These are phyloP conservation scores for Meganola albula DNA, from an alignment of 2,888 invertebrate species.

Conservation along the genomic window DNA sequence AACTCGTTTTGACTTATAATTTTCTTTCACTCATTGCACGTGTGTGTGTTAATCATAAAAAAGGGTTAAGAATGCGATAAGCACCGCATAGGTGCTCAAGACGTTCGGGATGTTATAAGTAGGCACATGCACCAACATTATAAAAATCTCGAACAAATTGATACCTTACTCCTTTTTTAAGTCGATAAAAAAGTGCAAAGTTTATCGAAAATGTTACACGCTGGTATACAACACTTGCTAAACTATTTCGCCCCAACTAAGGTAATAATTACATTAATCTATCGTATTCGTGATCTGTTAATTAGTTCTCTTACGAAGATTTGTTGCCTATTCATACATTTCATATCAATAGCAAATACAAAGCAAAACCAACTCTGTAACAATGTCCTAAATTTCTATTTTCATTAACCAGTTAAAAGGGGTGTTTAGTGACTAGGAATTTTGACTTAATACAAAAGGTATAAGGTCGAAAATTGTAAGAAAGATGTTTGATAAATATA, in stretches of 20 bases:
- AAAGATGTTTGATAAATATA: conserved; percentile 22
- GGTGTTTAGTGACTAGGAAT: conserved; percentile 1
- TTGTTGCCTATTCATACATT: conserved; percentile 32
- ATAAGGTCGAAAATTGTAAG: conserved; percentile 9
- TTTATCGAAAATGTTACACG: no score
- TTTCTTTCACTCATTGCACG: no score
- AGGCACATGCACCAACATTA: no score
- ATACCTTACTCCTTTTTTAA: no score
- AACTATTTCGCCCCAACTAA: conserved; percentile 22
- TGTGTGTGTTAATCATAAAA: no score
- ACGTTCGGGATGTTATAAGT: no score
- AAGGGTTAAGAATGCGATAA: no score
- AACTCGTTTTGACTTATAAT: no score
- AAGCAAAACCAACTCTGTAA: conserved; percentile 11
- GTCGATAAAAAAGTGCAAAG: no score
- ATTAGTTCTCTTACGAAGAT: conserved; percentile 54
- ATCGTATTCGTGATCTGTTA: conserved; percentile 48
- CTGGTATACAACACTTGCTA: conserved; percentile 16
- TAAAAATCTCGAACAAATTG: no score
- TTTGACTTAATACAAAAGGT: not conserved
- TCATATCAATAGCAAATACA: conserved; percentile 1
- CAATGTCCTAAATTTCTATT: conserved; percentile 1
- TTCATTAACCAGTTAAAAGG: not conserved
- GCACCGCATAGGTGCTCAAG: no score
- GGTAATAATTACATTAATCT: conserved; percentile 52